phyloP scores from a whole-genome alignment of 1,140 invertebrate genomes.

The Bombyx mandarina region DNA sequence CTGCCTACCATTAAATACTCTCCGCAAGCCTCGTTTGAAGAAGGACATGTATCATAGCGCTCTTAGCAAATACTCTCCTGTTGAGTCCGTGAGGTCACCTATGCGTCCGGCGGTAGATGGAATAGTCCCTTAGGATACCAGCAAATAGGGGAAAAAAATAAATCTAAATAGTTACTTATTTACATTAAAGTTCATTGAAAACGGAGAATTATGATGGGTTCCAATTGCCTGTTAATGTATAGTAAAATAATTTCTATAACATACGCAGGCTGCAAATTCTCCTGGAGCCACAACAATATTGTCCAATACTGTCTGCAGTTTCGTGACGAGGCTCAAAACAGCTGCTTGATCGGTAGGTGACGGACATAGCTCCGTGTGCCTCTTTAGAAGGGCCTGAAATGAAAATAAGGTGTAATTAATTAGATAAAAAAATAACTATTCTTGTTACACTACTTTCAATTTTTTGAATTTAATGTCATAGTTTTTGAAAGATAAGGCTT shows the following conservation, averaged over 20 bases:
- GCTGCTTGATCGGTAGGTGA: conserved; percentile 90
- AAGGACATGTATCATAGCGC: too few species aligned
- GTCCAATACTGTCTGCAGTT: conserved; percentile 92
- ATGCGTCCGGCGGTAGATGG: neutral
- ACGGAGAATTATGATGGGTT: too few species aligned
- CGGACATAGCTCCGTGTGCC: conserved; percentile 92
- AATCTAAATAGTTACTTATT: neutral
- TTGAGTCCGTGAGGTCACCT: too few species aligned
- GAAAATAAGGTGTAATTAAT: neutral
- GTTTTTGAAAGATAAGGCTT: too few species aligned
- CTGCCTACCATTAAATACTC: neutral
- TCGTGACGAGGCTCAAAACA: conserved; percentile 92
- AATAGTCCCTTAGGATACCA: neutral
- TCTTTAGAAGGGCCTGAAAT: conserved; percentile 86
- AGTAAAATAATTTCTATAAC: conserved; percentile 51
- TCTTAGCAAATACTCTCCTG: neutral
- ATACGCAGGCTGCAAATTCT: conserved; percentile 95
- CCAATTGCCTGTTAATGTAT: too few species aligned
- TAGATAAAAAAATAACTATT: neutral
- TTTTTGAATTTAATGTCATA: too few species aligned
- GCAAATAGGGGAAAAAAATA: neutral
- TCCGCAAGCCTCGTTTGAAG: too few species aligned
- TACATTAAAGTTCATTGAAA: too few species aligned
- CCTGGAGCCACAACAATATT: conserved; percentile 94
- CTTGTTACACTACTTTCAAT: too few species aligned